These are phyloP conservation scores for Lepidostoma basale DNA, from an alignment of 1,140 invertebrate species.

Conservation along the genomic window DNA sequence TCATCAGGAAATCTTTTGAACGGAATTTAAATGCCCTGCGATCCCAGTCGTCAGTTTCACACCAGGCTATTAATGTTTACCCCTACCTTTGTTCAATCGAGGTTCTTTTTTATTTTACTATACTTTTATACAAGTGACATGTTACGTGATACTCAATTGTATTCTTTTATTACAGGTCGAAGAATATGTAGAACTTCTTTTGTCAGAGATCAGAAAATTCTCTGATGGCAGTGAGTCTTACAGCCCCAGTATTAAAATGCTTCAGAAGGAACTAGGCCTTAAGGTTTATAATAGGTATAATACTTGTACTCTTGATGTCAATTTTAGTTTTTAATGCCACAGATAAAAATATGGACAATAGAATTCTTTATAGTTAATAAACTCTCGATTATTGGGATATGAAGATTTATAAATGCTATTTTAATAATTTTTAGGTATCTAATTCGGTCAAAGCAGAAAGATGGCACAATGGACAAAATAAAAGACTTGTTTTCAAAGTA, in stretches of 20 bases:
- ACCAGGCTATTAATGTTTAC: constrained; percentile 66
- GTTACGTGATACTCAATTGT: not conserved
- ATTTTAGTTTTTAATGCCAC: not conserved
- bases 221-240: constrained; percentile 79
- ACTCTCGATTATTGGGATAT: too few species aligned
- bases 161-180: constrained; percentile 51
- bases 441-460: constrained; percentile 68
- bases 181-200: constrained; percentile 69
- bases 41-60: constrained; percentile 56
- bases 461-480: constrained; percentile 72
- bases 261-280: constrained; percentile 74
- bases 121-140: not conserved
- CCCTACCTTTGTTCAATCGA: constrained; percentile 76
- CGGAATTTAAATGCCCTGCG: constrained; percentile 70
- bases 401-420: too few species aligned
- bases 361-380: too few species aligned
- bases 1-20: constrained; percentile 66
- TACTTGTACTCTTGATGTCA: not conserved
- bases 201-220: constrained; percentile 71
- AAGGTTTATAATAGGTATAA: constrained; percentile 69
- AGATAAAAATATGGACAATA: too few species aligned
- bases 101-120: constrained; percentile 45
- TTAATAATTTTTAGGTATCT: constrained; percentile 66
- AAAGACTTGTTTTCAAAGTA: constrained; percentile 71
- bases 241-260: constrained; percentile 69